phyloP scores from a whole-genome alignment of 2,113 vertebrate genomes.

The Oncorhynchus keta region DNA sequence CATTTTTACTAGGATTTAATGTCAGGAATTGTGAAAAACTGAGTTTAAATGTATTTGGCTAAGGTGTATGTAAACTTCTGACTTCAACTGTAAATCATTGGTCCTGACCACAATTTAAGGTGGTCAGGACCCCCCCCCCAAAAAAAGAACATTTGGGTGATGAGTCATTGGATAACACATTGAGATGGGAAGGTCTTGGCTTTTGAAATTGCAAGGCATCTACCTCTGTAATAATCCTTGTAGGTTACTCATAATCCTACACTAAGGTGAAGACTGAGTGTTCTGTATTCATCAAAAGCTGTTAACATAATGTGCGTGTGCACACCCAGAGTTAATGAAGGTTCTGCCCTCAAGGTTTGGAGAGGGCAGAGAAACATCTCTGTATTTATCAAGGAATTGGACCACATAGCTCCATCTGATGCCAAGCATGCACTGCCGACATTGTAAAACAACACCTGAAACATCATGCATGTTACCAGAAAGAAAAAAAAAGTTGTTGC shows the following conservation, averaged over 20 bases:
- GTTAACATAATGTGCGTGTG: no score
- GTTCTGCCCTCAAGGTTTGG: background rate
- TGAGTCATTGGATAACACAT: background rate
- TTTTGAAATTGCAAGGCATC: background rate
- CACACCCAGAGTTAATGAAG: no score
- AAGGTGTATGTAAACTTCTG: no score
- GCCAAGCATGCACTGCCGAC: background rate
- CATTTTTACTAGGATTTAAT: no score
- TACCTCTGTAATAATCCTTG: background rate
- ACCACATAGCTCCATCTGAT: background rate
- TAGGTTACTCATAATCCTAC: background rate
- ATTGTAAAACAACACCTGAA: background rate
- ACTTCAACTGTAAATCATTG: no score
- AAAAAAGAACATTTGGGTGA: background rate
- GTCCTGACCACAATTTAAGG: no score
- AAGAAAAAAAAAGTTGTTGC: background rate
- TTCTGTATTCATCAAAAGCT: no score
- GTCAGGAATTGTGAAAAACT: no score
- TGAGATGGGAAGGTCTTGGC: background rate
- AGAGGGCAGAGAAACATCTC: background rate
- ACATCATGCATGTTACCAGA: background rate
- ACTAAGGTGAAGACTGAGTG: no score
- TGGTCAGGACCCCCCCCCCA: no score
- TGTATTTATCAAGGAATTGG: no score
- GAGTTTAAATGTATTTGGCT: no score